Base-by-base conservation (phyloP, 2,113 vertebrate genomes). In the Neogobius melanostomus region DNA sequence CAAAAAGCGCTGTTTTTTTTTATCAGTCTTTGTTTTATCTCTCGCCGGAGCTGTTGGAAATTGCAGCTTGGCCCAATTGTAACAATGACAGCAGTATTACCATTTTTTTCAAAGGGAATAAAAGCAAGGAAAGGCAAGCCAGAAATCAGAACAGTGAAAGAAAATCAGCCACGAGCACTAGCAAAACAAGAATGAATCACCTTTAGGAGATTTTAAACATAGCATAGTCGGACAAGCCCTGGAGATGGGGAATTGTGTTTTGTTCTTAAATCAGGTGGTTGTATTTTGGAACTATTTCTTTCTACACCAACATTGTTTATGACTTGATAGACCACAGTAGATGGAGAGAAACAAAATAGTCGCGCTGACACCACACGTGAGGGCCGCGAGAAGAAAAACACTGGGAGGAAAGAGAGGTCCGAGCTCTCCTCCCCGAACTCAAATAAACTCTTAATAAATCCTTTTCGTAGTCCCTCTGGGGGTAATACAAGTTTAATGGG, bases 21-120 rank as follows among this genome's bases (percentile, higher is more conserved):
- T 71, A 68, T 71, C 36, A 60, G 62, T 52, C 4, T 47, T 61
- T n/a, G 47, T 51, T 70, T 51, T 71, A 68, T 71, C 36, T 42
- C 45, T 2, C 28, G 16, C 6, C 0, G 6, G 56, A 44, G 14
- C 11, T 66, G 65, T 54, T 44, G 54, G n/a, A 16, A 64, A 64
- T 60, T 49, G 14, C 28, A 56, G 14, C 0, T 64, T 68, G 42
- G 53, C 56, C 43, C 42, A 8, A 46, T 65, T 53, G 60, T 49
- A 70, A 65, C 6, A 49, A 16, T 6, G 7, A 42, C 4, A 11
- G 28, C 54, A 4, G 50, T 62, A 61, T 16, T 67, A 28, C 44
- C 17, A 43, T 48, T 51, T 61, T 51, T 61, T 67, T 64, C 1
- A 67, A 65, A 69, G 48, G 45, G 54, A 46, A 50, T 36, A 43